Evolutionary conservation across 2,888 invertebrate species (phyloP), one percentile per base, ranked within the genome.

Genomic region (Orchesella flavescens): DNA sequence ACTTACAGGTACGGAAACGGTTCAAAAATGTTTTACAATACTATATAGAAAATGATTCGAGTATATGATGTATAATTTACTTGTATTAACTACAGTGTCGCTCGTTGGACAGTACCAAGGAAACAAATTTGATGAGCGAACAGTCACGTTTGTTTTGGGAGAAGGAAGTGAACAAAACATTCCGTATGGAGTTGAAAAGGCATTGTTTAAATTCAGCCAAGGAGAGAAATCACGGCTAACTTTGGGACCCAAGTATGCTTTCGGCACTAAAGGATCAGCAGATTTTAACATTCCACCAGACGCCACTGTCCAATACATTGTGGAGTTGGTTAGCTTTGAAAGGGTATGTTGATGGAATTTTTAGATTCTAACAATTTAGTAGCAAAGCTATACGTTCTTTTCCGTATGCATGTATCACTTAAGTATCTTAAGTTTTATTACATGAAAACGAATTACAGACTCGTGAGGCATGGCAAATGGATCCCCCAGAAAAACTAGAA

Each of bases 251-350:
- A 93, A 94, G 89, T 94, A 95, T 90, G 97, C 95, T 0, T 97
- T 95, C 91, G 95, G 95, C 75, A 89, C 91, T 0, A 89, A 90
- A 74, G 97, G 96, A 0, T 94, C 93, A 85, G 88, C 92, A 0
- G 92, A 93, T 72, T 93, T 94, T 69, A 92, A 93, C 78, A 94
- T 99, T 87, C 97, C 97, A 23, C 91, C 95, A 0, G 92, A 96
- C 89, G 93, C 96, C 0, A 92, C 92, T 0, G 92, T 97, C 0
- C 94, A 94, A 88, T 99, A 97, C 90, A 93, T 92, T 15, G 94
- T 99, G 0, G 94, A 94, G 81, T 90, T 99, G 84, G 94, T 93
- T 53, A 94, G 93, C 87, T 97, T 97, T 90, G 97, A 97, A 90
- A 95, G 94, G 91, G 94, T 94, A 89, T 88, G 34, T 34, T 34